Percentiles rank a stretch among this genome's conserved stretches.
phyloP scores from a whole-genome alignment of 2,888 invertebrate species.

The Pomacea canaliculata region DNA sequence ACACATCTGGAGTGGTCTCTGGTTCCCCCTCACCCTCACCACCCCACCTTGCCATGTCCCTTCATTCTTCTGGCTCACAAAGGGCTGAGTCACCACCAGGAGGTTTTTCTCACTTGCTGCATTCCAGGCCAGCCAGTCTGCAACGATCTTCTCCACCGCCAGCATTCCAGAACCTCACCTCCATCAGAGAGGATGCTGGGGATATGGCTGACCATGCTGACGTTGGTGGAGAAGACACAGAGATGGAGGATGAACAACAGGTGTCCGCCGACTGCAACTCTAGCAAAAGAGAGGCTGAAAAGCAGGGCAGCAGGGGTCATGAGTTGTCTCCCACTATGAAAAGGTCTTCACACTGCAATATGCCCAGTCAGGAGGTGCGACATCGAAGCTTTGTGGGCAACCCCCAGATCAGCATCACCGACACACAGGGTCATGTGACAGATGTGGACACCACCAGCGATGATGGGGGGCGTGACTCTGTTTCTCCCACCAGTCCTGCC shows the following conservation, averaged over 20 bases:
- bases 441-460: constrained; percentile 42
- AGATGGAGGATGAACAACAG: constrained; percentile 40
- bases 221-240: constrained; percentile 31
- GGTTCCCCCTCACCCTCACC: constrained; percentile 3
- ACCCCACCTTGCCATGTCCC: not conserved
- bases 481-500: constrained; percentile 9
- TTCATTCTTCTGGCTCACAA: constrained; percentile 23
- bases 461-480: constrained; percentile 5
- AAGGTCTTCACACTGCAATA: not conserved
- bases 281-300: too few relatives aligned
- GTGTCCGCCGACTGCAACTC: not conserved
- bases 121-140: constrained; percentile 40
- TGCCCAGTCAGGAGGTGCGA: constrained; percentile 1
- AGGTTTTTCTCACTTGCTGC: constrained; percentile 37
- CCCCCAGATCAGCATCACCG: constrained; percentile 92
- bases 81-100: constrained; percentile 53
- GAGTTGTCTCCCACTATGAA: not conserved
- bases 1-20: constrained; percentile 9
- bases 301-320: not conserved
- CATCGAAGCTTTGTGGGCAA: constrained; percentile 64
- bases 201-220: constrained; percentile 36
- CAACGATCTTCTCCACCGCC: constrained; percentile 66
- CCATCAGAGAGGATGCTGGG: constrained; percentile 68
- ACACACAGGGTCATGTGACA: constrained; percentile 80
- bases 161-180: constrained; percentile 66